Evolutionary conservation across 1,140 invertebrate genomes (phyloP).

Genomic region (Plutomurus gul): DNA sequence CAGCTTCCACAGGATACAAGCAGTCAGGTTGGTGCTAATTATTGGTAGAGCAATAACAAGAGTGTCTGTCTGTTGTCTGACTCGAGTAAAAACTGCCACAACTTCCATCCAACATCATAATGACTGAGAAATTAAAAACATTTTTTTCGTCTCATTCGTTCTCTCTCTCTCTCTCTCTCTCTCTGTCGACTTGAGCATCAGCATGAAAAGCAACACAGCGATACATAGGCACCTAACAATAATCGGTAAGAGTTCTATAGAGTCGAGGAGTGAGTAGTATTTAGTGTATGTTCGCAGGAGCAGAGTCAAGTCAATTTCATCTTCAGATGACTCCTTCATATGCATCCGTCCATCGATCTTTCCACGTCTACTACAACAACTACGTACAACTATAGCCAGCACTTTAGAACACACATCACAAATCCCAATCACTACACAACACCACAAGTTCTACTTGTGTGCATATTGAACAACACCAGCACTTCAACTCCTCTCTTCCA

Average conservation of each 20-base stretch:
- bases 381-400: background rate
- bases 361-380: background rate
- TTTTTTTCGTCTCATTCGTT: constrained; percentile 30
- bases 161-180: background rate
- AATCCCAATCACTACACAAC: background rate
- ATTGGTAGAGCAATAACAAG: constrained; percentile 46
- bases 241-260: too few relatives aligned
- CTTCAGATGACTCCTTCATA: background rate
- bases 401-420: background rate
- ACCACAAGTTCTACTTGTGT: background rate
- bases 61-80: constrained; percentile 38
- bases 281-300: background rate
- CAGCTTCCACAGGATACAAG: background rate
- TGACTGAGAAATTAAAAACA: constrained; percentile 43
- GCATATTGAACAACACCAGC: background rate
- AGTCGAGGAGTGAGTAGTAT: too few relatives aligned
- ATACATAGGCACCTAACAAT: too few relatives aligned
- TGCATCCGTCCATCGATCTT: background rate
- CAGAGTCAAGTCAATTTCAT: background rate
- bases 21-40: constrained; percentile 44
- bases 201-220: too few relatives aligned
- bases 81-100: constrained; percentile 21
- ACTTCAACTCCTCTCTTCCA: background rate
- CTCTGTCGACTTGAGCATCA: background rate
- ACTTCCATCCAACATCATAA: constrained; percentile 32